phyloP scores from a whole-genome alignment of 2,888 invertebrate species.

The Crocallis elinguaria region DNA sequence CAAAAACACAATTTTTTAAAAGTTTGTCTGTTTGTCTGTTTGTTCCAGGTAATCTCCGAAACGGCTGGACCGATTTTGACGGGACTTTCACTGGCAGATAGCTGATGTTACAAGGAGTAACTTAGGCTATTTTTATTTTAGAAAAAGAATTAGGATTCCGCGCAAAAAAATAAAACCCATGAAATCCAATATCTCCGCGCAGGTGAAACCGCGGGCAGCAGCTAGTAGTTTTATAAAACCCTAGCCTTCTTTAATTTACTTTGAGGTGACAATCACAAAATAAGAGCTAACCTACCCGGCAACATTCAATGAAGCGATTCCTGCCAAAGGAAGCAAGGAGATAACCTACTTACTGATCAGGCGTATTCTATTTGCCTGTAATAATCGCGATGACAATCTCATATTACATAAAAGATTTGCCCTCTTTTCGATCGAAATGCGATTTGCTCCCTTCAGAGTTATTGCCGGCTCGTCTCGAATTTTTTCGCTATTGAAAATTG shows the following conservation, averaged over 20 bases:
- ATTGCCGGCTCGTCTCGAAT: conserved; percentile 78
- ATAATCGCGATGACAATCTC: conserved; percentile 85
- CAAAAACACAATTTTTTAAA: no score
- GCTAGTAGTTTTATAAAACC: no score
- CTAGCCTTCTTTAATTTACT: conserved; percentile 29
- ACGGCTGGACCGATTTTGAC: no score
- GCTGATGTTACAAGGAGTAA: no score
- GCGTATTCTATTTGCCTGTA: conserved; percentile 85
- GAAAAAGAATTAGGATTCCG: no score
- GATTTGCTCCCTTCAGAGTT: conserved; percentile 82
- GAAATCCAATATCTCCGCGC: no score
- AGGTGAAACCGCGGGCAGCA: no score
- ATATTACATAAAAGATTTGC: conserved; percentile 85
- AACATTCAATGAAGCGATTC: conserved; percentile 80
- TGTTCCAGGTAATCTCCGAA: no score
- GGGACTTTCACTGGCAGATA: no score
- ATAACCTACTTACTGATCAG: conserved; percentile 84
- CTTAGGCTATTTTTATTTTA: no score
- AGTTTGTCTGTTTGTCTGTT: no score
- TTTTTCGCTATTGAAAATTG: conserved; percentile 79
- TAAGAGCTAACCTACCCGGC: conserved; percentile 54
- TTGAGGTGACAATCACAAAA: conserved; percentile 53
- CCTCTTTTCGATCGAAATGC: conserved; percentile 83
- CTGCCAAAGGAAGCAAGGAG: conserved; percentile 78
- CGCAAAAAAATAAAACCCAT: no score